Base-by-base conservation (phyloP, 2,888 invertebrate species). In the Bellardia bayeri region DNA sequence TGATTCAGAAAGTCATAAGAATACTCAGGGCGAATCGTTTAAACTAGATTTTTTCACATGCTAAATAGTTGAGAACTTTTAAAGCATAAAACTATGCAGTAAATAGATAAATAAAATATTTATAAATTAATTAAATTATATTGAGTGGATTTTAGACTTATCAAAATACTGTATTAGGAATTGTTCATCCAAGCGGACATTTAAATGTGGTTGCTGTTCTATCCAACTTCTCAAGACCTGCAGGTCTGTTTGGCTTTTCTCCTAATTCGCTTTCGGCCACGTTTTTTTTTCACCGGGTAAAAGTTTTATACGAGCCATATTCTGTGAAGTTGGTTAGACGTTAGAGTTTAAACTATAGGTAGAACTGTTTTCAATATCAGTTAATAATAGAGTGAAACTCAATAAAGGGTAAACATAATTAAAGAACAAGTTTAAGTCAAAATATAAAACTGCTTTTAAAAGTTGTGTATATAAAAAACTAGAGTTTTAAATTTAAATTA, bases 301-400 rank as follows among this genome's bases (percentile, higher is more conserved):
- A 3, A 91, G 90, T 61, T 92, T 90, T 81, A 92, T 89, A 74
- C 90, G 74, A 9, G 84, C 72, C 90, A 86, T 91, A 90, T 81
- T 91, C 90, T 33, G 61, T n/a, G 14, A 90, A 30, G 6, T 2
- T 7, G 45, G 11, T 68, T 14, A 23, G 8, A 40, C 68, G 40
- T 68, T 45, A 13, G 42, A 49, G 96, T 96, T 49, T 95, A 95
- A 49, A 94, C 95, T 90, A 96, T 93, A 23, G 23, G 23, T 23
- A 23, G n/a, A 89, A 96, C 95, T 14, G 94, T 91, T 89, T 94
- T 95, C 33, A 96, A 93, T 37, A 16, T 30, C 37, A 37, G 7
- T 61, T 14, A 37, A 14, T 8, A 51, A 51, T 16, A 2, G 6
- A 56, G 3, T 2, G 23, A 2, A 11, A 23, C 11, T 45, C 11